phyloP scores from a whole-genome alignment of 2,797 vertebrate species.

The Sebastes elongatus region DNA sequence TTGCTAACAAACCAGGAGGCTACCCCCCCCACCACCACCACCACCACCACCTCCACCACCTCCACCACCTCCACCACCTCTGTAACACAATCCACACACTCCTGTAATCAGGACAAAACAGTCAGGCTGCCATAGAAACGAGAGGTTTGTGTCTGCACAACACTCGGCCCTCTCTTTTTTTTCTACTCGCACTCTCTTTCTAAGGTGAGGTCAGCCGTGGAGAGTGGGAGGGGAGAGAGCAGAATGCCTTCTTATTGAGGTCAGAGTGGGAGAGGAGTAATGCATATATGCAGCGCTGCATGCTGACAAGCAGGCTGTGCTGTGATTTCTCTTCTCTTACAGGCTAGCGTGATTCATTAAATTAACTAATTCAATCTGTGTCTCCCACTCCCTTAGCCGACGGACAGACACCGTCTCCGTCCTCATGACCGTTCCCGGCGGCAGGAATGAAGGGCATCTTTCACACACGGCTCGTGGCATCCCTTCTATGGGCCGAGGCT shows the following conservation, averaged over 20 bases:
- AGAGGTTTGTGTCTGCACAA: conserved; percentile 80
- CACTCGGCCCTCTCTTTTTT: conserved; percentile 52
- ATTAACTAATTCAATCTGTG: conserved; percentile 13
- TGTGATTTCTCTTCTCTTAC: conserved; percentile 17
- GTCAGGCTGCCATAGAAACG: conserved; percentile 80
- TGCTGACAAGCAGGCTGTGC: conserved; percentile 14
- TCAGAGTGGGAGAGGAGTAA: conserved; percentile 65
- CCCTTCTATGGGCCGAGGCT: conserved; percentile 80
- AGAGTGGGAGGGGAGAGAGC: conserved; percentile 56
- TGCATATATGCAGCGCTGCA: conserved; percentile 44
- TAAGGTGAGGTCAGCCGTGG: conserved; percentile 79
- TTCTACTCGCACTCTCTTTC: conserved; percentile 57
- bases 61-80: conserved; percentile 54
- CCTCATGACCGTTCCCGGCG: conserved; percentile 13
- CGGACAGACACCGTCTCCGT: conserved; percentile 37
- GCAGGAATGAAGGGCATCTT: conserved; percentile 65
- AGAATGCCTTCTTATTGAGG: conserved; percentile 74
- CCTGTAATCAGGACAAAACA: conserved; percentile 78
- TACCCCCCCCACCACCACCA: background rate
- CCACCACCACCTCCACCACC: background rate
- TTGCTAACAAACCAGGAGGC: conserved; percentile 21
- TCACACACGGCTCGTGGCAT: conserved; percentile 65
- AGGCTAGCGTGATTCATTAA: conserved; percentile 35
- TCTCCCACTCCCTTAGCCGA: conserved; percentile 7
- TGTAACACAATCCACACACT: conserved; percentile 80